phyloP scores from a whole-genome alignment of 2,797 vertebrate genomes.

The Chelonia mydas region DNA sequence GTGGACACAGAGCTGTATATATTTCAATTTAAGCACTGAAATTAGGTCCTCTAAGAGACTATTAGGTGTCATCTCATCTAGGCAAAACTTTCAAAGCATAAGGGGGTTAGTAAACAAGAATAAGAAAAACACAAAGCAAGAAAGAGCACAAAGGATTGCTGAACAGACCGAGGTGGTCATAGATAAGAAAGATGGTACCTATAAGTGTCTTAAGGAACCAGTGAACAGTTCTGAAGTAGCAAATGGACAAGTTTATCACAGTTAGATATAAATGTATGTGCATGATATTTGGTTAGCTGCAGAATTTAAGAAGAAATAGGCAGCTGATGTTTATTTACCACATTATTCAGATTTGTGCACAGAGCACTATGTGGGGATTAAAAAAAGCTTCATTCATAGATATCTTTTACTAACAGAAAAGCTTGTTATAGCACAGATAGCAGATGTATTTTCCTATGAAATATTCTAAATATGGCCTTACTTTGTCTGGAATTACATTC shows the following conservation, averaged over 20 bases:
- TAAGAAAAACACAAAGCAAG: not conserved
- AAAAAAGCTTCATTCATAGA: conserved; percentile 15
- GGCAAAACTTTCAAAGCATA: not conserved
- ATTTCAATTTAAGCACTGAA: not conserved
- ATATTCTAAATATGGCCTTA: conserved; percentile 67
- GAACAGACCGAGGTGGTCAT: not conserved
- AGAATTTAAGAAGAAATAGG: not conserved
- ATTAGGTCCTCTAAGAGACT: not conserved
- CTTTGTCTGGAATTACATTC: conserved; percentile 90
- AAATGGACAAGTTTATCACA: not conserved
- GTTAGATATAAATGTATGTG: not conserved
- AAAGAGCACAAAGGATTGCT: too few species aligned
- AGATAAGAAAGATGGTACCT: not conserved
- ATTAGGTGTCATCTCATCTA: too few species aligned
- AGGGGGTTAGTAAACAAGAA: not conserved
- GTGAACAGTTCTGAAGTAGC: not conserved
- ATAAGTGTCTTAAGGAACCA: not conserved
- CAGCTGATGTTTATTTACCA: not conserved
- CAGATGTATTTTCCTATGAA: not conserved
- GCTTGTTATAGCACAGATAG: not conserved
- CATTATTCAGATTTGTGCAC: not conserved
- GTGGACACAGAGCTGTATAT: not conserved
- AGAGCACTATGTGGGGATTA: not conserved
- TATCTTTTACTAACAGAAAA: not conserved
- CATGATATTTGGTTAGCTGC: not conserved